Percentiles rank a stretch among this genome's conserved stretches.
Evolutionary conservation across 2,888 invertebrate species (phyloP).

Genomic region (Zonitis immaculata): DNA sequence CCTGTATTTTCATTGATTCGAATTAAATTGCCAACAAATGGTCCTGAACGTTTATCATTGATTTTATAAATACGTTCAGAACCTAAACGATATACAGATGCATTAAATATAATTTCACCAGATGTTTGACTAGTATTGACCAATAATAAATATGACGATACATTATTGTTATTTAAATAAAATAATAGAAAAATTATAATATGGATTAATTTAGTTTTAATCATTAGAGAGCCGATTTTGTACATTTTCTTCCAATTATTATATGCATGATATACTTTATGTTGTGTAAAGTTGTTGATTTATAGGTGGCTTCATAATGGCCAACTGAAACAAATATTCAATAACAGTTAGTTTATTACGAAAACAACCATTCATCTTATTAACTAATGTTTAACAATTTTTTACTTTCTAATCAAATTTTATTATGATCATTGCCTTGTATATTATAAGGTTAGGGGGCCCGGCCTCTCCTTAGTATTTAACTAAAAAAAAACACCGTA

Average conservation of each 20-base stretch:
- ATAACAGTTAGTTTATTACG: background rate
- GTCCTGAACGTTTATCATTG: conserved; percentile 75
- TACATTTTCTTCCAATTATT: conserved; percentile 33
- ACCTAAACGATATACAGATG: conserved; percentile 74
- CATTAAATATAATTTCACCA: conserved; percentile 69
- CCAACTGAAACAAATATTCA: conserved; percentile 10
- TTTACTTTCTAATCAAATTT: too few species aligned
- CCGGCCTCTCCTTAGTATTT: too few species aligned
- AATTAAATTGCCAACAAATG: conserved; percentile 74
- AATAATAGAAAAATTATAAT: conserved; percentile 27
- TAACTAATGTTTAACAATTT: too few species aligned
- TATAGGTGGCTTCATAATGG: conserved; percentile 20
- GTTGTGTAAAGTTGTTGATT: background rate
- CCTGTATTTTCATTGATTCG: conserved; percentile 71
- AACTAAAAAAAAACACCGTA: too few species aligned
- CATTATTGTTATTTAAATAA: conserved; percentile 19
- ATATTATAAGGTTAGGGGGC: too few species aligned
- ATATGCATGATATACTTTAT: conserved; percentile 24
- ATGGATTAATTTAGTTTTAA: conserved; percentile 20
- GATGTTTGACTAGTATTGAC: conserved; percentile 51
- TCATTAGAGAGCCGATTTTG: conserved; percentile 33
- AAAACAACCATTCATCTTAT: too few species aligned
- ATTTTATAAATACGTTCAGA: conserved; percentile 75
- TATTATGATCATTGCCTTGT: too few species aligned
- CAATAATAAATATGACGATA: conserved; percentile 40